Percentiles rank a stretch among this genome's conserved stretches.
phyloP scores from a whole-genome alignment of 2,113 vertebrate species.

The Pelmatolapia mariae region DNA sequence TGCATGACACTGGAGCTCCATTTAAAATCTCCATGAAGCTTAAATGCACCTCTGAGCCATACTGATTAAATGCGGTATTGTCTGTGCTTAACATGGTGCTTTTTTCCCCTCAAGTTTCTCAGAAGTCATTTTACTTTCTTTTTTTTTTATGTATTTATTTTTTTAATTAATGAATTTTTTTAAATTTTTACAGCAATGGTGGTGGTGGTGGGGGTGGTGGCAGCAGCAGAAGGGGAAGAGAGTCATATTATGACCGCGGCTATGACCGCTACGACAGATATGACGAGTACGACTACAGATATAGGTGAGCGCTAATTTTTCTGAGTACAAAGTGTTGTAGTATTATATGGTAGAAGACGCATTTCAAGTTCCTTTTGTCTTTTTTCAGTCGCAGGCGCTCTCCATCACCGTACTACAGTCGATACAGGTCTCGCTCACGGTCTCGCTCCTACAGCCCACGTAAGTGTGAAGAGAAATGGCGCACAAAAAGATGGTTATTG shows the following conservation, averaged over 20 bases:
- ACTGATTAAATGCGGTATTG: neutral
- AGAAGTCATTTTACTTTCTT: neutral
- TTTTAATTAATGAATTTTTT: neutral
- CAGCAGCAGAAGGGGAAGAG: constrained; percentile 78
- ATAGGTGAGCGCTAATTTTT: constrained; percentile 70
- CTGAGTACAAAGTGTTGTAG: neutral
- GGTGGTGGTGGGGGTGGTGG: constrained; percentile 26
- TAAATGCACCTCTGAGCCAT: neutral
- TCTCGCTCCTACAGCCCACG: constrained; percentile 91
- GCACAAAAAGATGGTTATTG: neutral
- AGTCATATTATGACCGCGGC: constrained; percentile 68
- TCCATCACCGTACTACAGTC: constrained; percentile 88
- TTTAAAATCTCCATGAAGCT: neutral
- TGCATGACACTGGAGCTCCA: neutral
- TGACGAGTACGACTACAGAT: constrained; percentile 87
- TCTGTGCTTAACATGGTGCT: neutral
- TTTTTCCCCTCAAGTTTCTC: neutral
- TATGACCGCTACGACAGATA: constrained; percentile 90
- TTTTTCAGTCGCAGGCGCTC: constrained; percentile 77
- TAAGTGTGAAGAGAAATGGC: constrained; percentile 63
- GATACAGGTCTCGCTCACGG: constrained; percentile 86
- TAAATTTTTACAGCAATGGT: constrained; percentile 4
- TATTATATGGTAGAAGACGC: neutral
- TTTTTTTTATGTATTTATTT: neutral
- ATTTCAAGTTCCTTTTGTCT: neutral